Conservation (phyloP, 2,888 invertebrate species). For the Oxytorus armatus region DNA sequence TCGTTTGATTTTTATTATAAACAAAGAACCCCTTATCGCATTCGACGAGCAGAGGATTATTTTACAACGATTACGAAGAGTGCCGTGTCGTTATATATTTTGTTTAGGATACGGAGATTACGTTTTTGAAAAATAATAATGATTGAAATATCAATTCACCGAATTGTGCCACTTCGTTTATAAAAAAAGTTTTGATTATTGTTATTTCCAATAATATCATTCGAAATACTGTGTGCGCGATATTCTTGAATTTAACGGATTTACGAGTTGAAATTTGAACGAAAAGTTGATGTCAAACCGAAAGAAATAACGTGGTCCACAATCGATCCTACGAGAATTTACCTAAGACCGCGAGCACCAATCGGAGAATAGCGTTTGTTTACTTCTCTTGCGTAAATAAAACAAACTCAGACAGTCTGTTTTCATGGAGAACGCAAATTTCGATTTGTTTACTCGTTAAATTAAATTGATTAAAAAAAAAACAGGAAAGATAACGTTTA, state of each 20-base stretch:
- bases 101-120: neutral
- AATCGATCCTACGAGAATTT: neutral
- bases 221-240: neutral
- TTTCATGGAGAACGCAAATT: neutral
- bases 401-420: too few relatives aligned
- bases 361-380: neutral
- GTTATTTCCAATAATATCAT: neutral
- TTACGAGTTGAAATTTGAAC: neutral
- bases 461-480: neutral
- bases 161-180: neutral
- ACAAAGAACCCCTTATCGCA: conserved; percentile 24
- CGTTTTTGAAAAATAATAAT: too few relatives aligned
- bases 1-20: conserved; percentile 31
- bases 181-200: neutral
- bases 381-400: neutral
- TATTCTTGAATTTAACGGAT: neutral
- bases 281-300: neutral
- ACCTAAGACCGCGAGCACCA: neutral
- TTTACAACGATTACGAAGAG: conserved; percentile 16
- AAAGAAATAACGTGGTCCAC: neutral
- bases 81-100: neutral
- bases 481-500: neutral
- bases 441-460: neutral
- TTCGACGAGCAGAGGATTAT: conserved; percentile 28
- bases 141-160: neutral